A percentile compares a stretch with the other conserved stretches of the same genome.
Evolutionary conservation across 2,797 vertebrate species (phyloP).

Genomic region (Alosa sapidissima): DNA sequence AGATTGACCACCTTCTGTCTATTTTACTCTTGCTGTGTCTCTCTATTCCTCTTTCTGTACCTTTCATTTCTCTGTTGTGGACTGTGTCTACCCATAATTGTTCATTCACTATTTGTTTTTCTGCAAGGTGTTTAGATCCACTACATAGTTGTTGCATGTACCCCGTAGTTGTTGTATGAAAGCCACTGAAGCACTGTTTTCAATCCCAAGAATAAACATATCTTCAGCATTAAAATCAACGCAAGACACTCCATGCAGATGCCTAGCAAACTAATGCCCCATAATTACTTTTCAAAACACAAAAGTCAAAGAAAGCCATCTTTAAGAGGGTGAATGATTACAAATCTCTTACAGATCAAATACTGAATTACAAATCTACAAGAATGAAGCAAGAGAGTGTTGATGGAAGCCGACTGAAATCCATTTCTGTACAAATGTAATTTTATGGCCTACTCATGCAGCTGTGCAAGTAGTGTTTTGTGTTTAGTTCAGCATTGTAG

Average conservation of each 20-base stretch:
- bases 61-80: conserved; percentile 24
- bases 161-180: too few species aligned
- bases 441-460: too few species aligned
- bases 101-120: background rate
- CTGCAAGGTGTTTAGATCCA: background rate
- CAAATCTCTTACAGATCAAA: too few species aligned
- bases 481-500: background rate
- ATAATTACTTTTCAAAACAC: background rate
- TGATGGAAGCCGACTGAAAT: too few species aligned
- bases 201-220: background rate
- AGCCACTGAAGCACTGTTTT: background rate
- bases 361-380: too few species aligned
- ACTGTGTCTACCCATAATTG: background rate
- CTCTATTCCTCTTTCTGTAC: conserved; percentile 44
- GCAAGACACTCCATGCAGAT: background rate
- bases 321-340: too few species aligned
- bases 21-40: conserved; percentile 27
- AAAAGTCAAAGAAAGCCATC: too few species aligned
- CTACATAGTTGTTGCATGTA: background rate
- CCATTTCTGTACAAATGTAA: too few species aligned
- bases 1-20: conserved; percentile 8
- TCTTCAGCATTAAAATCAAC: background rate
- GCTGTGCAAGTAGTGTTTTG: too few species aligned
- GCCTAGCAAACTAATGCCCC: background rate
- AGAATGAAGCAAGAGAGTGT: too few species aligned